phyloP scores from a whole-genome alignment of 2,113 vertebrate species.

The Seriola quinqueradiata region DNA sequence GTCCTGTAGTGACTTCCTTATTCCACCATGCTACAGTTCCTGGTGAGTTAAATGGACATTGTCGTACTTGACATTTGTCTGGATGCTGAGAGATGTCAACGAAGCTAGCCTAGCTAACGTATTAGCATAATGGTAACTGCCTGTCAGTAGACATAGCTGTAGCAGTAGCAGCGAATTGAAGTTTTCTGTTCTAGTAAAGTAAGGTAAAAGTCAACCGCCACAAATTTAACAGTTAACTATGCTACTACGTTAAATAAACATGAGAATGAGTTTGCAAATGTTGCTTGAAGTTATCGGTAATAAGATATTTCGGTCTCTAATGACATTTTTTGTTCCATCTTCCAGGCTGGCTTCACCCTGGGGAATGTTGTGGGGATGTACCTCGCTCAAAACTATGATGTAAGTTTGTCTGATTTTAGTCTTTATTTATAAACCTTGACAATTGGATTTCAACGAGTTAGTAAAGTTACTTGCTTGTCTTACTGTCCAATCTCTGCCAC shows the following conservation, averaged over 20 bases:
- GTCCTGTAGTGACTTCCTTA: neutral
- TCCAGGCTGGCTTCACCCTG: conserved; percentile 94
- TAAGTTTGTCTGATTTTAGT: conserved; percentile 65
- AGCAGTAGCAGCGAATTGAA: neutral
- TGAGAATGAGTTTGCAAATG: neutral
- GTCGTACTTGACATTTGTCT: neutral
- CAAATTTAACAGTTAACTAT: neutral
- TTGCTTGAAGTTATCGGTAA: neutral
- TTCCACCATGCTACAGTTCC: conserved; percentile 83
- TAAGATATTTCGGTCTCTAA: neutral
- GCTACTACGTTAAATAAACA: too few relatives aligned
- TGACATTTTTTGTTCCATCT: conserved; percentile 17
- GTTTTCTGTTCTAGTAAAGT: neutral
- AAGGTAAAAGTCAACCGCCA: neutral
- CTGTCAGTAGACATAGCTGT: neutral
- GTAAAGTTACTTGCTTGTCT: neutral
- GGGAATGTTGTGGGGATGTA: conserved; percentile 98
- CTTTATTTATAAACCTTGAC: neutral
- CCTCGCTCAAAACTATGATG: conserved; percentile 98
- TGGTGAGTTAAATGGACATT: conserved; percentile 74
- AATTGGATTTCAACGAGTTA: neutral
- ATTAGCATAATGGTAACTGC: conserved; percentile 3
- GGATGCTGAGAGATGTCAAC: neutral
- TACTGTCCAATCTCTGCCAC: neutral
- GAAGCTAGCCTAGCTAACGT: conserved; percentile 8